Percentiles rank a stretch among this genome's conserved stretches.
phyloP scores from a whole-genome alignment of 2,888 invertebrate genomes.

The Cerastis rubricosa region DNA sequence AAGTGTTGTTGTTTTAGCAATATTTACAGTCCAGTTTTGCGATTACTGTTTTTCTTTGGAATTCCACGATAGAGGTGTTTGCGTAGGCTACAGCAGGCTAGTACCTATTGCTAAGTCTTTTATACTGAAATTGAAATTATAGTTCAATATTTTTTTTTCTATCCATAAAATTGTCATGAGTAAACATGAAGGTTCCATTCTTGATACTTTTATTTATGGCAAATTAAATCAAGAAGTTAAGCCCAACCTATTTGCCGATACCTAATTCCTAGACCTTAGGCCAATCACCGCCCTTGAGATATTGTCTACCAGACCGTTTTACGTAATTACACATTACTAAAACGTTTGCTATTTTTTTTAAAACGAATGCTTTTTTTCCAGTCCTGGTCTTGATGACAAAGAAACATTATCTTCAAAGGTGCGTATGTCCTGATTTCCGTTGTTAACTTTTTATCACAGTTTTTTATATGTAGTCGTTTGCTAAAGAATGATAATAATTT shows the following conservation, averaged over 20 bases:
- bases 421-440: neutral
- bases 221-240: neutral
- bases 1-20: neutral
- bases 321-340: neutral
- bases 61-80: neutral
- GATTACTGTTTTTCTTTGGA: neutral
- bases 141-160: neutral
- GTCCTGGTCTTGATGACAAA: fast-evolving
- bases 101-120: neutral
- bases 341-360: neutral
- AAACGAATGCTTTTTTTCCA: neutral
- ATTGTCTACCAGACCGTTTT: neutral
- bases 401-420: neutral
- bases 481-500: neutral
- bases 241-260: neutral
- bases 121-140: neutral
- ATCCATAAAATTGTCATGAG: neutral
- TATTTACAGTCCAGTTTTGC: neutral
- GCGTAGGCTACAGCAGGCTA: conserved; percentile 1
- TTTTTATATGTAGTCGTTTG: neutral
- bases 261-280: neutral
- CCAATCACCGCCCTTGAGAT: neutral
- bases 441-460: neutral
- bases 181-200: neutral
- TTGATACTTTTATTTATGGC: neutral